phyloP scores from a whole-genome alignment of 2,797 vertebrate genomes.

The Octomys mimax region DNA sequence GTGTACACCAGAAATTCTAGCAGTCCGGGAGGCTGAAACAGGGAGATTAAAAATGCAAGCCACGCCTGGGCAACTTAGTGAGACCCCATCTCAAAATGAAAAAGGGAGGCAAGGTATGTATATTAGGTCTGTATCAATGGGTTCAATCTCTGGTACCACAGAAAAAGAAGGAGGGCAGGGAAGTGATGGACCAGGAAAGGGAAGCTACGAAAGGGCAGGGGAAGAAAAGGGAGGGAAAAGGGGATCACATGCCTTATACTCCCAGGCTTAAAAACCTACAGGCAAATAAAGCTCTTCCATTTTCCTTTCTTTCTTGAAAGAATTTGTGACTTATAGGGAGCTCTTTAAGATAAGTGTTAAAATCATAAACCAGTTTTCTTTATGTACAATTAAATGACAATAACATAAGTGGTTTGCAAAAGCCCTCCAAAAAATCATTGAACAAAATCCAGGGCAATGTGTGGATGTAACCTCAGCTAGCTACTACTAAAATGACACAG shows the following conservation, averaged over 20 bases:
- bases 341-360: background rate
- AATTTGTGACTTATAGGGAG: background rate
- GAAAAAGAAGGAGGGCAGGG: background rate
- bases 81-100: no score
- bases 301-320: background rate
- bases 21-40: no score
- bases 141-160: no score
- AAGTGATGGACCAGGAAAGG: background rate
- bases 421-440: background rate
- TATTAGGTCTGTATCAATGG: no score
- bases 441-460: background rate
- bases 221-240: background rate
- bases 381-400: background rate
- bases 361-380: conserved; percentile 16
- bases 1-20: background rate
- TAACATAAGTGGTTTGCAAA: background rate
- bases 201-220: no score
- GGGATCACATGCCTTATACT: background rate
- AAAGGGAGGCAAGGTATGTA: no score
- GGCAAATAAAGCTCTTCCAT: background rate
- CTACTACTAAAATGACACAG: background rate
- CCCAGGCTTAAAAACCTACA: background rate
- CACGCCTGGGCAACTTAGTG: no score
- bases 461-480: background rate
- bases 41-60: no score